These are phyloP conservation scores for Sardinella longiceps DNA, from an alignment of 2,797 vertebrate genomes.

Conservation along the genomic window DNA sequence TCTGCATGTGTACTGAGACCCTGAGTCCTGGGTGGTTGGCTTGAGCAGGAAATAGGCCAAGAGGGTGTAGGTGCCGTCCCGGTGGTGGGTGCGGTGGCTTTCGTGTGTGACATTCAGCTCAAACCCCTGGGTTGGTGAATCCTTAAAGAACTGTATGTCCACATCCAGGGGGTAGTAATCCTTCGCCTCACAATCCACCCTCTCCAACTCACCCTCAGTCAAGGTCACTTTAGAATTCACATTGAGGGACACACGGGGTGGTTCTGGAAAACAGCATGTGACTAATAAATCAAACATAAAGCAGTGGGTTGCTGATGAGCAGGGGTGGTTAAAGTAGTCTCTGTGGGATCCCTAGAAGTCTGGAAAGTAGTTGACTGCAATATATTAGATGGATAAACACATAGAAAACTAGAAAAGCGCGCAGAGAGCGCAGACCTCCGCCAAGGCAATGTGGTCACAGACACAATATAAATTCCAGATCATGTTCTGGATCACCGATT, in stretches of 20 bases:
- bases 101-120: slow-evolving; percentile 67
- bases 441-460: too few relatives aligned
- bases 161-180: slow-evolving; percentile 78
- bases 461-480: too few relatives aligned
- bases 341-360: too few relatives aligned
- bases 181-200: slow-evolving; percentile 68
- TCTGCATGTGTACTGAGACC: slow-evolving; percentile 69
- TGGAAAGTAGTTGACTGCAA: too few relatives aligned
- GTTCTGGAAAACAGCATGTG: slow-evolving; percentile 60
- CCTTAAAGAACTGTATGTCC: slow-evolving; percentile 69
- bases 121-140: slow-evolving; percentile 56
- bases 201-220: slow-evolving; percentile 65
- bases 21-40: slow-evolving; percentile 59
- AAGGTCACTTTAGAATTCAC: slow-evolving; percentile 57
- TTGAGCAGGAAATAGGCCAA: slow-evolving; percentile 74
- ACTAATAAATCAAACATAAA: too few relatives aligned
- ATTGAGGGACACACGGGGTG: slow-evolving; percentile 72
- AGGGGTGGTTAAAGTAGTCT: too few relatives aligned
- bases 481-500: too few relatives aligned
- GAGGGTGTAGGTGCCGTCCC: slow-evolving; percentile 71
- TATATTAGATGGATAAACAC: too few relatives aligned
- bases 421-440: too few relatives aligned
- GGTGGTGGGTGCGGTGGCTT: slow-evolving; percentile 72
- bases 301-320: too few relatives aligned
- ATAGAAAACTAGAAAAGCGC: too few relatives aligned